Evolutionary conservation across 2,797 vertebrate species (phyloP), one percentile per base, ranked within the genome.

Genomic region (Clarias laeviceps): DNA sequence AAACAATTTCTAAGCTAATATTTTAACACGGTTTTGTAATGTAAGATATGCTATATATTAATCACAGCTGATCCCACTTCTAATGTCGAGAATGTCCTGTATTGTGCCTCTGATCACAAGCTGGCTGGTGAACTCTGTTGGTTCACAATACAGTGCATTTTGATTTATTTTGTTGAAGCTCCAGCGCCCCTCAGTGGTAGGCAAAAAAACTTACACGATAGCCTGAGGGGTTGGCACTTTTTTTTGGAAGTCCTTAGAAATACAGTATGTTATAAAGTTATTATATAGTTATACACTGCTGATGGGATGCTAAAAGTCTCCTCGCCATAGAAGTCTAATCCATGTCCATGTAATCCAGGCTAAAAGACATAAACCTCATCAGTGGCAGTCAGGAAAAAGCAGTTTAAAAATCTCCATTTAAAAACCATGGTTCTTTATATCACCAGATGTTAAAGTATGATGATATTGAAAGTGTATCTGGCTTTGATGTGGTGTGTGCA

Each of bases 401-500:
- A 54, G 8, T 27, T 50, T 0, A 27, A 45, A 54, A 50, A 56
- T 76, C 50, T 57, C 32, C 2, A 32, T 57, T 56, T 57, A 2
- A 56, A 56, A 56, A 29, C 8, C 2, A 74, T 73, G 40, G 12
- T n/a, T 6, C 14, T 54, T 29, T 8, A 74, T 17, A 54, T 54
- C 45, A 56, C 70, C 9, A 76, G 54, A 14, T 54, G 50, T 54
- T 14, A 54, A 54, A 14, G 50, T 54, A 54, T 76, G 6, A 59
- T 61, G 56, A 62, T 85, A 45, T 29, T 29, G 29, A 74, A 29
- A 78, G 18, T 68, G 80, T 77, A 17, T 80, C 61, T 66, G 70
- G 69, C 86, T 91, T 0, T 93, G 82, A 40, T 85, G 34, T 82
- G 89, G 77, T 93, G 18, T 93, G 91, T 93, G 27, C 95, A 99